Evolutionary conservation across 2,797 vertebrate species (phyloP), one percentile per base, ranked within the genome.

Genomic region (Cirrhinus molitorella): DNA sequence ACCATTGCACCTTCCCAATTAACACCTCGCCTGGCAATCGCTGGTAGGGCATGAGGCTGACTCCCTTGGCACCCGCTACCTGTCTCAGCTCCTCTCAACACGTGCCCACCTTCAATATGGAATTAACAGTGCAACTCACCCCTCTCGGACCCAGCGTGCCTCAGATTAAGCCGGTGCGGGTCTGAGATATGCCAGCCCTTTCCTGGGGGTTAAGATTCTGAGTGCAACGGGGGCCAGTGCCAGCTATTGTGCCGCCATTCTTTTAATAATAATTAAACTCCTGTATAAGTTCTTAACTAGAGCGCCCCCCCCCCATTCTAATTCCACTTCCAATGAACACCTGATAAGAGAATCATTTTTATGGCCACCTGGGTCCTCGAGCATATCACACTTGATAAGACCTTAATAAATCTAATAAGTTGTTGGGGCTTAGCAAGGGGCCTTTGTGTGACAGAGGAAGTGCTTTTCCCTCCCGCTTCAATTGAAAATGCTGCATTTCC

Each of bases 191-290:
- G 96, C 96, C 93, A 94, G 94, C 94, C 95, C 93, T 96, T 97
- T 89, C 94, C 92, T 88, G 93, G 93, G 93, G 96, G 97, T 98
- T 95, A 97, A 95, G 93, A 96, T 96, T 97, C 97, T 94, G 96
- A 97, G 97, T 96, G 96, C 96, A 95, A 94, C 92, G 91, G 90
- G 78, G 91, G 91, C 92, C 93, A 91, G 93, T 92, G 92, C 92
- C 87, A 94, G 94, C 93, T 94, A 91, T 91, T 90, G 89, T 90
- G 93, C 96, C 95, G 94, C 94, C 95, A 96, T 96, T 97, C 94
- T 96, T 97, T 95, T 98, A 95, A 97, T 97, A 98, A 97, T 98
- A 98, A 99, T 99, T 99, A 99, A 98, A 98, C 96, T 96, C 94
- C 94, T 94, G 95, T 95, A 96, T 96, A 96, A 97, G 96, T 96